Percentiles rank a stretch among this genome's conserved stretches.
Evolutionary conservation across 2,113 vertebrate species (phyloP).

Genomic region (Hystrix brachyura): DNA sequence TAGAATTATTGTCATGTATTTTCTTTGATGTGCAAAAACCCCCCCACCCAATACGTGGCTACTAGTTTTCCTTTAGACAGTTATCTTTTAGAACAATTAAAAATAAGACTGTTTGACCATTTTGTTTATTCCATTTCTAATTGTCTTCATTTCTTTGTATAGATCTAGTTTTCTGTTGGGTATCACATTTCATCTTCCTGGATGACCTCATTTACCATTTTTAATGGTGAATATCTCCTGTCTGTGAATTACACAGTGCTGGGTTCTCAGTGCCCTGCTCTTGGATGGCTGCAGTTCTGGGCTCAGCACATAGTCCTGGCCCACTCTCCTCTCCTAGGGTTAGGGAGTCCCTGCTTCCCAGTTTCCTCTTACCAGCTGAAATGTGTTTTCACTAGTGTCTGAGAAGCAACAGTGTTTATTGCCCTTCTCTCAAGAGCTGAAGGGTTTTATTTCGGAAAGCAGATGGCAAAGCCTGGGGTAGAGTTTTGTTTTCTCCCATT

Average conservation of each 20-base stretch:
- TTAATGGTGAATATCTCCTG: neutral
- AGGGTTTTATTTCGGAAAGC: neutral
- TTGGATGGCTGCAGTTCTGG: neutral
- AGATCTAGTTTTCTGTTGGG: neutral
- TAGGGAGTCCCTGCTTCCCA: no score
- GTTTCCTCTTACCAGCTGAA: neutral
- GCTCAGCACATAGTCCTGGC: neutral
- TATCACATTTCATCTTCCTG: neutral
- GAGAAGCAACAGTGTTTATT: neutral
- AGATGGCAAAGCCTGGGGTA: neutral
- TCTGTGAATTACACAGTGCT: neutral
- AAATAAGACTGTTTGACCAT: neutral
- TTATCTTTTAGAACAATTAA: neutral
- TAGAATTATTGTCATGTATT: neutral
- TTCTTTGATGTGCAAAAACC: neutral
- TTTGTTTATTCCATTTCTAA: constrained; percentile 5
- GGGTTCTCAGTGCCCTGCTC: neutral
- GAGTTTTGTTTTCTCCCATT: neutral
- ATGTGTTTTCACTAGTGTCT: neutral
- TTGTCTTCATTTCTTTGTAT: neutral
- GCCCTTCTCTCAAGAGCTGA: neutral
- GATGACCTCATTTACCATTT: neutral
- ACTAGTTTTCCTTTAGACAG: neutral
- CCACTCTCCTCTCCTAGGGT: neutral
- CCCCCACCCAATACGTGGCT: neutral